phyloP scores from a whole-genome alignment of 2,888 invertebrate species.

The Cheilosia grossa region DNA sequence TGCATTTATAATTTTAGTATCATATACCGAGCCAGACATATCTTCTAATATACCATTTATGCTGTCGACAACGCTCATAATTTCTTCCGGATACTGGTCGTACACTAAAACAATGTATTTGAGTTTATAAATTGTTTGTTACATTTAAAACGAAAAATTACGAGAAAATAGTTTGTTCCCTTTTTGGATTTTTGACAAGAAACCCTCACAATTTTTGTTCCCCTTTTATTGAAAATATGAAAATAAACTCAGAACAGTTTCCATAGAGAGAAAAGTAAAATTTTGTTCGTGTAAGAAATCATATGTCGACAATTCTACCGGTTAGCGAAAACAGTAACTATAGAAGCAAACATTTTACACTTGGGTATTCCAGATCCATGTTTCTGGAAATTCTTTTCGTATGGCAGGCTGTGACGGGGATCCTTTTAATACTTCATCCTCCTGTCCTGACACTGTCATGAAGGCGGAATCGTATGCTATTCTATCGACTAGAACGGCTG shows the following conservation, averaged over 20 bases:
- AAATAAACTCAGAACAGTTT: too few species aligned
- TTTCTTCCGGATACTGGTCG: conserved; percentile 51
- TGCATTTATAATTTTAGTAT: conserved; percentile 51
- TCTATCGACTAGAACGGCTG: conserved; percentile 6
- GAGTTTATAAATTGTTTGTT: neutral
- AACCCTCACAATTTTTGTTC: neutral
- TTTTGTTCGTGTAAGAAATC: neutral
- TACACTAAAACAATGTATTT: conserved; percentile 48
- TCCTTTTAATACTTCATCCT: neutral
- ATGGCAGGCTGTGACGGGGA: conserved; percentile 75
- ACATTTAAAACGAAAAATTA: neutral
- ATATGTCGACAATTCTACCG: neutral
- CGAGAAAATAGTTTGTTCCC: neutral
- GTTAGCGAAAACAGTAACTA: neutral
- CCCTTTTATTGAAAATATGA: too few species aligned
- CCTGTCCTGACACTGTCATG: neutral
- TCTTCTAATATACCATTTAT: conserved; percentile 48
- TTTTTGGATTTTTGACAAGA: conserved; percentile 68
- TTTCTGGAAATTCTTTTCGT: conserved; percentile 87
- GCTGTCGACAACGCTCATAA: conserved; percentile 59
- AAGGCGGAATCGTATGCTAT: neutral
- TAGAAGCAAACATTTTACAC: conserved; percentile 27
- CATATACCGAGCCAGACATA: conserved; percentile 49
- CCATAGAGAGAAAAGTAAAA: neutral
- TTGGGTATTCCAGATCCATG: conserved; percentile 86